phyloP scores from a whole-genome alignment of 30 jellyfish, hydroid and myxozoan genomes.

The Sanderia malayensis region DNA sequence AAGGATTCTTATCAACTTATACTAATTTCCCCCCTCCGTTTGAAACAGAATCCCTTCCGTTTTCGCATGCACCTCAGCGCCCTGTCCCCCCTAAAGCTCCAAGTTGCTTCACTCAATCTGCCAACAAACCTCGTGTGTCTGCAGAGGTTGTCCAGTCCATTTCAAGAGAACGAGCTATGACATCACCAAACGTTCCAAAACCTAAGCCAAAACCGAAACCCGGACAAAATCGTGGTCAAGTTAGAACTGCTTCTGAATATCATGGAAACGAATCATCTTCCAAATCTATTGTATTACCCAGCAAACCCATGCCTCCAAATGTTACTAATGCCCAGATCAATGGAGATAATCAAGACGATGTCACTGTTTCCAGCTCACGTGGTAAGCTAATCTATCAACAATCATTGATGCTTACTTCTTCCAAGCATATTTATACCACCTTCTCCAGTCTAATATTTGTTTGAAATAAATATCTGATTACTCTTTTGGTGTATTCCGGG shows the following conservation, averaged over 20 bases:
- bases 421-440: no score
- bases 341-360: slow-evolving; percentile 52
- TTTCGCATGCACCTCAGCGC: slow-evolving; percentile 6
- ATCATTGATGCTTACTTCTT: no score
- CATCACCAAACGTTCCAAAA: slow-evolving; percentile 70
- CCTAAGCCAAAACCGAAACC: slow-evolving; percentile 81
- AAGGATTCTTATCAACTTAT: slow-evolving; percentile 32
- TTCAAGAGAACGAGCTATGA: slow-evolving; percentile 30
- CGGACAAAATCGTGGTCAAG: slow-evolving; percentile 63
- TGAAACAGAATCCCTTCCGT: slow-evolving; percentile 28
- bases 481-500: no score
- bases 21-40: slow-evolving; percentile 56
- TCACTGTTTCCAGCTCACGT: slow-evolving; percentile 70
- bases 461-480: no score
- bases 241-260: slow-evolving; percentile 74
- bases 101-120: slow-evolving; percentile 5
- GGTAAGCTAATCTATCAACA: no score
- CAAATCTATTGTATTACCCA: slow-evolving; percentile 40
- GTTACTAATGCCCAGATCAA: slow-evolving; percentile 6
- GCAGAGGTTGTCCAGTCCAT: slow-evolving; percentile 31
- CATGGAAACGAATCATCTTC: slow-evolving; percentile 51
- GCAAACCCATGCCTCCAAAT: slow-evolving; percentile 19
- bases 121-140: slow-evolving; percentile 4
- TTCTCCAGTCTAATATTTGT: no score
- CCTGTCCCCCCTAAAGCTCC: slow-evolving; percentile 51